Evolutionary conservation across 2,113 vertebrate species (phyloP), one percentile per base, ranked within the genome.

Genomic region (Morphnarchus princeps): DNA sequence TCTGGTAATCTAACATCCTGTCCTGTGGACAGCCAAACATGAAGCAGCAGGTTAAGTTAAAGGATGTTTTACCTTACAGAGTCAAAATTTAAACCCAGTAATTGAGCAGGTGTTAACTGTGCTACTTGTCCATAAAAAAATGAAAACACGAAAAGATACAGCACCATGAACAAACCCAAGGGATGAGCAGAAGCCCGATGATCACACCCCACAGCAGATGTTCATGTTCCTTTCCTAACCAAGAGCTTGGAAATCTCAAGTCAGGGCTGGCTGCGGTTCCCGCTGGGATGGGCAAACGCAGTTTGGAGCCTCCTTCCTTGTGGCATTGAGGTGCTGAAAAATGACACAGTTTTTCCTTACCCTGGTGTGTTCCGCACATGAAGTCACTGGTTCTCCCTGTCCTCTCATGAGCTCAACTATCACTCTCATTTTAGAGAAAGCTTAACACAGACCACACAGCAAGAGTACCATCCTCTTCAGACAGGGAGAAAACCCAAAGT

Each of bases 391-490:
- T 24, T 42, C 67, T 47, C 54, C 38, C 21, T 17, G 16, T 42
- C 18, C 74, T 47, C 55, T 16, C 32, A 11, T 4, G 22, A 61
- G 71, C 77, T 31, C 38, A 19, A 3, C 71, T n/a, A 3, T 11
- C 79, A 5, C 2, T 40, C 43, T 25, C 31, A 0, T 16, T 20
- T 28, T 4, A 32, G 43, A 17, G n/a, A 5, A 2, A 45, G 36
- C 42, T 13, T 22, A 50, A 54, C 3, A 1, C 34, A 32, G 31
- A n/a, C 57, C 24, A 34, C 4, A 6, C 43, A 15, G 21, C 40
- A 4, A 2, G 16, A 62, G 31, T 3, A 0, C 10, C 1, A 4
- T 25, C 55, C 49, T 43, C 62, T 20, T 10, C 38, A 5, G 45
- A 11, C 4, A 3, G 40, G 32, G 32, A 25, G 10, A 43, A 40